Evolutionary conservation across 1,140 invertebrate genomes (phyloP), one percentile per base, ranked within the genome.

Genomic region (Drosophila littoralis): DNA sequence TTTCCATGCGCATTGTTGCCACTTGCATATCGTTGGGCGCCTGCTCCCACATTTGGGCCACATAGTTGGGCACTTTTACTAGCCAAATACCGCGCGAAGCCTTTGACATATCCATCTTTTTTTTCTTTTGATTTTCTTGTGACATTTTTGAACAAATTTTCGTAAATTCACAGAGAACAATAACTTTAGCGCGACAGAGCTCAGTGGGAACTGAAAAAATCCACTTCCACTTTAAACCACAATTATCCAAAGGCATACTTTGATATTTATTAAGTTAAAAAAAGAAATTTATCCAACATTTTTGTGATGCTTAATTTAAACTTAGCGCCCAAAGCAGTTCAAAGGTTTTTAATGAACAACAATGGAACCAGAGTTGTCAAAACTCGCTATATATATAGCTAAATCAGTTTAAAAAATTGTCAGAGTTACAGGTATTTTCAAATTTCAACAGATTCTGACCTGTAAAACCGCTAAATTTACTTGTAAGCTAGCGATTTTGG

Each of bases 11-110:
- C 58, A 69, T 8, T 13, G 67, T 69, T n/a, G 67, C 67, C 40
- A 69, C 67, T 8, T 61, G 32, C 67, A 69, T 61, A 1, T 61
- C 67, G 1, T 15, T 45, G 12, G 67, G 66, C 2, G 67, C 13
- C 8, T 45, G 28, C 8, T 43, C 58, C 67, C 67, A 69, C 17
- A 54, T 9, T 4, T 15, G 7, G 32, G 57, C 58, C 38, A 69
- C 58, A 51, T 69, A 69, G 33, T 54, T 61, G 12, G 67, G 67
- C 67, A 69, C 50, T 33, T 69, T 69, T 1, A 69, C 67, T 9
- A 69, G 12, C 67, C 67, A 69, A 35, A 61, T 45, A 9, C 17
- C n/a, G 4, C 17, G 33, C 0, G 0, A 2, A 17, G 8, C 48
- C 5, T 52, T 35, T 2, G 38, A 5, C 58, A 63, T 33, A 9